phyloP scores from a whole-genome alignment of 1,140 invertebrate species.

The Conopomorpha cramerella region DNA sequence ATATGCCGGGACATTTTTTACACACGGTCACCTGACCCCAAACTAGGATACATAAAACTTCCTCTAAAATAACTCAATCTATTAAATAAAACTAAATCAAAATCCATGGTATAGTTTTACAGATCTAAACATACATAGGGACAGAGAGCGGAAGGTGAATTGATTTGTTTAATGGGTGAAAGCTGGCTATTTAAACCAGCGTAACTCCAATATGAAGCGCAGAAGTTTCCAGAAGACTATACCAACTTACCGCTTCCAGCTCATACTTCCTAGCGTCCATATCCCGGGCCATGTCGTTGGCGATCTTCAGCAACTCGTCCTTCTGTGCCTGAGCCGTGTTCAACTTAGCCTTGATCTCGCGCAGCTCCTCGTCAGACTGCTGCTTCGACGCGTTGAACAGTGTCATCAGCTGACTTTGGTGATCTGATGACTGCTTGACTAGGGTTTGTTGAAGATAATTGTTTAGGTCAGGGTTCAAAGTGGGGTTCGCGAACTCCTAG shows the following conservation, averaged over 20 bases:
- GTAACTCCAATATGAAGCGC: no score
- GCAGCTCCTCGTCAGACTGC: constrained; percentile 13
- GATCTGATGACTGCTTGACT: constrained; percentile 16
- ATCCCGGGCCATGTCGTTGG: constrained; percentile 10
- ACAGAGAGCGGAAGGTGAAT: no score
- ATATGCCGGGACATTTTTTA: no score
- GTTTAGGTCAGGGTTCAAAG: background rate
- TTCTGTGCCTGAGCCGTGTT: constrained; percentile 3
- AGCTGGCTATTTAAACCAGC: no score
- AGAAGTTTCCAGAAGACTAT: no score
- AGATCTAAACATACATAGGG: no score
- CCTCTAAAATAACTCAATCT: no score
- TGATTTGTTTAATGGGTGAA: no score
- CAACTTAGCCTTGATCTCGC: constrained; percentile 6
- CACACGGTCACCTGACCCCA: no score
- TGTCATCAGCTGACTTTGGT: constrained; percentile 17
- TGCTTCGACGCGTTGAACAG: constrained; percentile 13
- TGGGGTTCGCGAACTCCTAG: background rate
- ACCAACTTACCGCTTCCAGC: constrained; percentile 15
- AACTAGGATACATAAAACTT: no score
- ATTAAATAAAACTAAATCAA: no score
- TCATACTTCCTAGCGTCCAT: constrained; percentile 12
- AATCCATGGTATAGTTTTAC: no score
- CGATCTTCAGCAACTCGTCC: constrained; percentile 8
- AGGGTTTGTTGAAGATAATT: background rate